Conservation (phyloP, 2,113 vertebrate genomes). For the Collichthys lucidus region DNA sequence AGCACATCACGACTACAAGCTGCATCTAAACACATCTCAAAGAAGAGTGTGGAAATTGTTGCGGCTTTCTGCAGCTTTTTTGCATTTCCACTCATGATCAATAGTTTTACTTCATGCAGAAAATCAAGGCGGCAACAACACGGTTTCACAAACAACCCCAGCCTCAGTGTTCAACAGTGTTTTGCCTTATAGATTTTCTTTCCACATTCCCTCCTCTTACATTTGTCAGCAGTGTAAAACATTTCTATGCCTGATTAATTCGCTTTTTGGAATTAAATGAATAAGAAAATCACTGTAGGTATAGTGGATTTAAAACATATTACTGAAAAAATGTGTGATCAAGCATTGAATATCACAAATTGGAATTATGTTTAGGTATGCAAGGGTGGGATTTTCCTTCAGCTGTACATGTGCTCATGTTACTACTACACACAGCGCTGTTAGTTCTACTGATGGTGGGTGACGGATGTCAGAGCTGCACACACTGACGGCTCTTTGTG, state of each 20-base stretch:
- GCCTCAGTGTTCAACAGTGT: neutral
- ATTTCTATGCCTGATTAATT: neutral
- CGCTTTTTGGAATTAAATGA: neutral
- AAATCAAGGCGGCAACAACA: conserved; percentile 4
- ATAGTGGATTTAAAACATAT: neutral
- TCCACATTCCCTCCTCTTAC: neutral
- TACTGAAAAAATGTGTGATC: neutral
- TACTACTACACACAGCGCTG: conserved; percentile 19
- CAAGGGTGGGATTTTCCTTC: conserved; percentile 13
- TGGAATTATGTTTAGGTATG: neutral
- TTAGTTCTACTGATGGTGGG: conserved; percentile 3
- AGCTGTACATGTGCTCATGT: conserved; percentile 14
- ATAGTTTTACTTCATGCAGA: conserved; percentile 18
- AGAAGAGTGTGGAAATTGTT: neutral
- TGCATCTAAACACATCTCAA: neutral
- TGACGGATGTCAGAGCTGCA: conserved; percentile 50
- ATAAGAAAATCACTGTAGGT: neutral
- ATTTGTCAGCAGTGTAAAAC: neutral
- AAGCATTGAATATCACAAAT: neutral
- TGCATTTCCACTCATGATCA: conserved; percentile 11
- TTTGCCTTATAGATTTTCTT: conserved; percentile 25
- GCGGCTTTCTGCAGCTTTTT: conserved; percentile 6
- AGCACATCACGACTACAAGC: neutral
- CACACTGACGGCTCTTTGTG: conserved; percentile 26
- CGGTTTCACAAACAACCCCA: neutral